phyloP scores from a whole-genome alignment of 2,797 vertebrate genomes.

The Brachymystax lenok region DNA sequence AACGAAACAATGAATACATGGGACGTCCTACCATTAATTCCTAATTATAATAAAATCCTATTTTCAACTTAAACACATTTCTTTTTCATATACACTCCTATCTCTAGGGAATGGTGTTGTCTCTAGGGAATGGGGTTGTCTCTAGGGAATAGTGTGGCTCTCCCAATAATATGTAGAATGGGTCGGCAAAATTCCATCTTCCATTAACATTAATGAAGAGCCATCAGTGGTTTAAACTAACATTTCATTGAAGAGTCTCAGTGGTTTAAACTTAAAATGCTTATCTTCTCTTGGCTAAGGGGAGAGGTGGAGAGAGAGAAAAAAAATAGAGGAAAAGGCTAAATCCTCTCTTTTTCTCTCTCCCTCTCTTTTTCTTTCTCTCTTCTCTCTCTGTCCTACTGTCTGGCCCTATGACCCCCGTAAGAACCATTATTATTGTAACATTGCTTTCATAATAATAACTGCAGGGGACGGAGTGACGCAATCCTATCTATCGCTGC shows the following conservation, averaged over 20 bases:
- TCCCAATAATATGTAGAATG: not conserved
- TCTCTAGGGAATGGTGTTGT: not conserved
- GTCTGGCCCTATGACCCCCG: slow-evolving; percentile 24
- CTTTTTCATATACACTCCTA: not conserved
- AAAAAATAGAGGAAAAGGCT: not conserved
- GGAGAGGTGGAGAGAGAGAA: not conserved
- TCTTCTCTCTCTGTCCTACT: slow-evolving; percentile 7
- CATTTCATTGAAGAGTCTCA: slow-evolving; percentile 5
- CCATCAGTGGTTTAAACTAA: not conserved
- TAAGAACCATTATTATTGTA: slow-evolving; percentile 10
- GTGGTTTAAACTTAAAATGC: not conserved
- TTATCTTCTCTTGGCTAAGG: not conserved
- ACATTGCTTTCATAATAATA: slow-evolving; percentile 7
- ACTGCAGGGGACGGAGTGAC: slow-evolving; percentile 19
- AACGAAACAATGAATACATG: not conserved
- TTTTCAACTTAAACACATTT: not conserved
- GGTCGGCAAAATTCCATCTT: slow-evolving; percentile 20
- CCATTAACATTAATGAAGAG: not conserved
- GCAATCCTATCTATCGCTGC: slow-evolving; percentile 23
- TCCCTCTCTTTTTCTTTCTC: slow-evolving; percentile 22
- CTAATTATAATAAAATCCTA: not conserved
- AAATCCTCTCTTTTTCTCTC: slow-evolving; percentile 29
- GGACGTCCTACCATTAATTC: not conserved
- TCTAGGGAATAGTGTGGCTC: not conserved
- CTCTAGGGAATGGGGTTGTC: not conserved